A percentile compares a stretch with the other conserved stretches of the same genome.
Evolutionary conservation across 2,888 invertebrate species (phyloP).

Genomic region (Peribatodes rhomboidaria): DNA sequence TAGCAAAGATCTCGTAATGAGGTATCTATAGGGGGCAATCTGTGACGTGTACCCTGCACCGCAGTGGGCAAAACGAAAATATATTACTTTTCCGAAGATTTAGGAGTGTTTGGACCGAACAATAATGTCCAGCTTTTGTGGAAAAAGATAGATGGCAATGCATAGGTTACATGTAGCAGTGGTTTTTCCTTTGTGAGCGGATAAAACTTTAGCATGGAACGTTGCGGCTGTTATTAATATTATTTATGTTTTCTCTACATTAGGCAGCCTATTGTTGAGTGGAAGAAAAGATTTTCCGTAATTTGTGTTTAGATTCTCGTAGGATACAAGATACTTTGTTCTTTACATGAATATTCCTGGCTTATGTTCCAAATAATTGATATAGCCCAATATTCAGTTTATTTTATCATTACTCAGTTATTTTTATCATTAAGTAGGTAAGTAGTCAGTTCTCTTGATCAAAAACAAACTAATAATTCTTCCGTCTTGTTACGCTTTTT

Average conservation of each 20-base stretch:
- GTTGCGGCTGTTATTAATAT: conserved; percentile 80
- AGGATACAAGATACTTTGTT: neutral
- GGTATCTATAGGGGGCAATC: too few relatives aligned
- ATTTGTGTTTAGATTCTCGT: conserved; percentile 56
- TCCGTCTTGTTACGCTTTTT: too few relatives aligned
- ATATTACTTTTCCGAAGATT: conserved; percentile 87
- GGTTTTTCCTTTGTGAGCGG: conserved; percentile 83
- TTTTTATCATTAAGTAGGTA: too few relatives aligned
- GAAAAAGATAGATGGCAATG: conserved; percentile 87
- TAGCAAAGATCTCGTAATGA: too few relatives aligned
- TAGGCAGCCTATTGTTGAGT: conserved; percentile 70
- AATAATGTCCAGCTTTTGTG: conserved; percentile 88
- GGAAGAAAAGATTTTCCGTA: conserved; percentile 67
- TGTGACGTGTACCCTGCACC: conserved; percentile 63
- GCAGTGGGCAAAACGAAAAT: conserved; percentile 87
- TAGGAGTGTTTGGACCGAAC: conserved; percentile 87
- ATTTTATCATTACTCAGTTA: too few relatives aligned
- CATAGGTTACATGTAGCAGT: conserved; percentile 83
- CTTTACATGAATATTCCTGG: neutral
- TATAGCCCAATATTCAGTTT: too few relatives aligned
- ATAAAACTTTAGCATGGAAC: conserved; percentile 78
- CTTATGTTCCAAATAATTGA: neutral
- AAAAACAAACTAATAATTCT: too few relatives aligned
- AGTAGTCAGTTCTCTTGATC: too few relatives aligned
- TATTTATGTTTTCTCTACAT: conserved; percentile 79